These are phyloP conservation scores for Vireo altiloquus DNA, from an alignment of 2,113 vertebrate genomes.

Conservation along the genomic window DNA sequence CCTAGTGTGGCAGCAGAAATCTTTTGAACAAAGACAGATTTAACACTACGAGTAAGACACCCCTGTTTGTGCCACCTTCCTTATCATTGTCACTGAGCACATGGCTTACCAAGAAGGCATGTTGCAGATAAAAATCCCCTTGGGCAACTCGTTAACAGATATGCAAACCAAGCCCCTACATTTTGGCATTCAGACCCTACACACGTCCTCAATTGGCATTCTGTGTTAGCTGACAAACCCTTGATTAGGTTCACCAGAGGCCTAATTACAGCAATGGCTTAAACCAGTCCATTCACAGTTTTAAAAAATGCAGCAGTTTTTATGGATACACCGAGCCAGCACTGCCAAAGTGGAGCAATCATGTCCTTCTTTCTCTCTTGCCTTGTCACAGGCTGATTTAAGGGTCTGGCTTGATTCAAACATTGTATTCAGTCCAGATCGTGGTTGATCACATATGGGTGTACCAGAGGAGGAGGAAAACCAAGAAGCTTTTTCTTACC, in stretches of 20 bases:
- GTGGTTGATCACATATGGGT: background rate
- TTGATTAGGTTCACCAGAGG: background rate
- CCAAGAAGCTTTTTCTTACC: conserved; percentile 29
- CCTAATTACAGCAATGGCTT: background rate
- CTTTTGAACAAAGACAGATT: background rate
- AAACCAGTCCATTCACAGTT: background rate
- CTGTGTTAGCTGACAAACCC: background rate
- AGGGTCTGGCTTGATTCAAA: conserved; percentile 16
- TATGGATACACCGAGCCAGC: background rate
- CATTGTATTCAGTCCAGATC: background rate
- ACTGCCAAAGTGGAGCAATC: background rate
- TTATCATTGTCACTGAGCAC: background rate
- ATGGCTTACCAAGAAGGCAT: background rate
- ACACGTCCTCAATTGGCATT: background rate
- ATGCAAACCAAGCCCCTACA: background rate
- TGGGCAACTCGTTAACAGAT: background rate
- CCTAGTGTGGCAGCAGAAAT: background rate
- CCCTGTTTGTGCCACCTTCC: background rate
- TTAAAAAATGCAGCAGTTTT: background rate
- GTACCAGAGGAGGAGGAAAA: background rate
- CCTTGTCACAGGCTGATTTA: background rate
- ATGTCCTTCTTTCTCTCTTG: background rate
- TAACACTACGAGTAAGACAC: background rate
- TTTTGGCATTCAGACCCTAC: background rate
- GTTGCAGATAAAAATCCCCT: background rate